Evolutionary conservation across 2,113 vertebrate genomes (phyloP).

Genomic region (Syrmaticus mikado): DNA sequence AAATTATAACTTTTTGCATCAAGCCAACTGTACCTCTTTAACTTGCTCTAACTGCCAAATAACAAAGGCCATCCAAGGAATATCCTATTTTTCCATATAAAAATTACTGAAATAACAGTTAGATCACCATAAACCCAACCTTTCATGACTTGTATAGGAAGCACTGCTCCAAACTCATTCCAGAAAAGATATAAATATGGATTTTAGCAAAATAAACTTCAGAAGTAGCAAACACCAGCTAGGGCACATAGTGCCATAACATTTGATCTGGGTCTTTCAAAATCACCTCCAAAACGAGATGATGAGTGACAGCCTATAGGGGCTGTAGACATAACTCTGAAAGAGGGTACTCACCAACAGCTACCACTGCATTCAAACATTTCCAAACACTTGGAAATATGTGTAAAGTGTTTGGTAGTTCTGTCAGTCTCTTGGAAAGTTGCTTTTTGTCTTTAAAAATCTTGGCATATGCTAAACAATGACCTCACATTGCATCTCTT

Average conservation of each 20-base stretch:
- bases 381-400: neutral
- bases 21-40: neutral
- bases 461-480: slow-evolving; percentile 48
- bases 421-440: slow-evolving; percentile 33
- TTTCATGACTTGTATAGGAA: neutral
- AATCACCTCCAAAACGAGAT: neutral
- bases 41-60: neutral
- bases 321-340: neutral
- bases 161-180: neutral
- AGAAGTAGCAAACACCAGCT: neutral
- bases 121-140: neutral
- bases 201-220: neutral
- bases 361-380: neutral
- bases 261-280: neutral
- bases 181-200: neutral
- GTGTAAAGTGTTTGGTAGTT: neutral
- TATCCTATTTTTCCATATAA: neutral
- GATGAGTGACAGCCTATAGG: neutral
- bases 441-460: slow-evolving; percentile 33
- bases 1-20: neutral
- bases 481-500: slow-evolving; percentile 4
- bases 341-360: neutral
- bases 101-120: neutral
- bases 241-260: neutral
- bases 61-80: slow-evolving; percentile 12